phyloP scores from a whole-genome alignment of 1,140 invertebrate genomes.

The Hylaeus anthracinus region DNA sequence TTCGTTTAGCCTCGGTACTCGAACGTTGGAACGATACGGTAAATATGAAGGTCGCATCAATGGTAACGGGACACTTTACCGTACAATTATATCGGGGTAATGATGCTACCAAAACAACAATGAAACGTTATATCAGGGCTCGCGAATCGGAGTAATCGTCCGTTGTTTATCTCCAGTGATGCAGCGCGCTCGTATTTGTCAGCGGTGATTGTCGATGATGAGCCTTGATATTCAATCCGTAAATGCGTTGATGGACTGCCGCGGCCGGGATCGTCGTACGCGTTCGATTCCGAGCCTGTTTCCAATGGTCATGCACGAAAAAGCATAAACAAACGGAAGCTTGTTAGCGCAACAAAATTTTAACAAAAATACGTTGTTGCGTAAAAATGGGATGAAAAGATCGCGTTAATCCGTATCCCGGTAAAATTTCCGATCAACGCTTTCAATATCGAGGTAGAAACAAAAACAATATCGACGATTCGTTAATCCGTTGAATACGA shows the following conservation, averaged over 20 bases:
- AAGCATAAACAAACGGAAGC: constrained; percentile 3
- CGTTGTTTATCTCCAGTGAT: constrained; percentile 31
- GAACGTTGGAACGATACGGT: background rate
- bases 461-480: background rate
- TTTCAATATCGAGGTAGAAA: too few species aligned
- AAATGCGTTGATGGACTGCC: constrained; percentile 17
- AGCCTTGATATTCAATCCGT: constrained; percentile 35
- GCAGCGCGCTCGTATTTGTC: constrained; percentile 9
- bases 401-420: constrained; percentile 19
- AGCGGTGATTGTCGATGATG: constrained; percentile 19
- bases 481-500: constrained; percentile 34
- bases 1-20: background rate
- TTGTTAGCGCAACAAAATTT: constrained; percentile 9
- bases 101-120: constrained; percentile 4
- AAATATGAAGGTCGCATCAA: background rate
- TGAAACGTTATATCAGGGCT: constrained; percentile 11
- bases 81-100: constrained; percentile 14
- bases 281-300: background rate
- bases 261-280: background rate
- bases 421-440: constrained; percentile 14
- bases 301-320: background rate
- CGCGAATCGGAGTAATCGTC: background rate
- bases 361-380: background rate
- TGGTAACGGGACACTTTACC: constrained; percentile 1
- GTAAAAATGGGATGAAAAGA: background rate